Conservation (phyloP, 2,797 vertebrate genomes). For the Amblyopsis hoosieri region DNA sequence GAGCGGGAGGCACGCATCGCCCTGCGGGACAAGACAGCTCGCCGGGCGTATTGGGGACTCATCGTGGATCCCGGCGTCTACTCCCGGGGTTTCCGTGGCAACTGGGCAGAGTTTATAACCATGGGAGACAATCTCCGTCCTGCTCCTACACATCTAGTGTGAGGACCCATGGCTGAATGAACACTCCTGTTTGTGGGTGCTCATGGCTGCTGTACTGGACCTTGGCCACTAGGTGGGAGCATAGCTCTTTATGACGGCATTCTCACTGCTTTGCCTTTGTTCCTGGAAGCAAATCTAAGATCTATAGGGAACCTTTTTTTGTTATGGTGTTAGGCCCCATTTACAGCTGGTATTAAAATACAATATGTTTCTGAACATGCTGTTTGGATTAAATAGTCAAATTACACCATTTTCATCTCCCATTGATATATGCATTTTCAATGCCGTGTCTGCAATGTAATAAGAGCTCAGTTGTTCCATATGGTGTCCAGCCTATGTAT, state of each 20-base stretch:
- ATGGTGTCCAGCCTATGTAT: too few species aligned
- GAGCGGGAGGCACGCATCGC: constrained; percentile 90
- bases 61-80: constrained; percentile 86
- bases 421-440: too few species aligned
- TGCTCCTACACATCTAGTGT: constrained; percentile 63
- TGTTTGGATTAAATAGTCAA: too few species aligned
- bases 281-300: neutral
- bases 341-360: too few species aligned
- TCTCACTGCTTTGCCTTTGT: neutral
- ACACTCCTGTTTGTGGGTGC: neutral
- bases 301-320: constrained; percentile 13
- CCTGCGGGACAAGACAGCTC: constrained; percentile 83
- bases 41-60: constrained; percentile 83
- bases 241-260: constrained; percentile 26
- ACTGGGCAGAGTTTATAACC: constrained; percentile 91
- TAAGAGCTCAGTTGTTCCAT: too few species aligned
- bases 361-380: too few species aligned
- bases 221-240: constrained; percentile 67
- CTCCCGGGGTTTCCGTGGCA: constrained; percentile 83
- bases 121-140: constrained; percentile 62
- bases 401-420: too few species aligned
- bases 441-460: too few species aligned
- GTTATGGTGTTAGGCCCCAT: neutral
- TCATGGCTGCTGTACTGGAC: constrained; percentile 17
- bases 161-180: constrained; percentile 12